A percentile compares a stretch with the other conserved stretches of the same genome.
Conservation (phyloP, 2,797 vertebrate species). For the Pachyuromys duprasi region DNA sequence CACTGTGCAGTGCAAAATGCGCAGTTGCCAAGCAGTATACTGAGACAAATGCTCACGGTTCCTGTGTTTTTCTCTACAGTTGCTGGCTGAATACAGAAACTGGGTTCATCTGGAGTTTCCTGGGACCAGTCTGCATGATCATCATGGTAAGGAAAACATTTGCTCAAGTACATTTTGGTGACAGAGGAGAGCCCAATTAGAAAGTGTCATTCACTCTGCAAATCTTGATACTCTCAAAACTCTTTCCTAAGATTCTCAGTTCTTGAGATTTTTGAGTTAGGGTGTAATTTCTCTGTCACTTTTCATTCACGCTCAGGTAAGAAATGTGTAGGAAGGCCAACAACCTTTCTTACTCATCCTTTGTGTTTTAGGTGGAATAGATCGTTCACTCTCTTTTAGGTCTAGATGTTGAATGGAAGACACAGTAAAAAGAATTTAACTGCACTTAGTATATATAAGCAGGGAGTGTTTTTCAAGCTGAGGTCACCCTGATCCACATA, state of each 20-base stretch:
- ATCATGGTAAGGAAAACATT: constrained; percentile 72
- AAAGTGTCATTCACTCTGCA: too few species aligned
- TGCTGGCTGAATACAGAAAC: constrained; percentile 79
- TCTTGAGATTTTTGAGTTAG: not conserved
- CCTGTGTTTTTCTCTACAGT: constrained; percentile 61
- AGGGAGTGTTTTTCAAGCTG: not conserved
- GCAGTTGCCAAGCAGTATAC: not conserved
- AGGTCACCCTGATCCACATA: not conserved
- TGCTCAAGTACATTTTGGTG: not conserved
- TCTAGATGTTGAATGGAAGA: not conserved
- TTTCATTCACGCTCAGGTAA: not conserved
- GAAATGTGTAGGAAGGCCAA: not conserved
- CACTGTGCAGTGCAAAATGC: too few species aligned
- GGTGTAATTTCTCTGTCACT: not conserved
- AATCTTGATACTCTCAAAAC: not conserved
- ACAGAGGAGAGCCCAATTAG: not conserved
- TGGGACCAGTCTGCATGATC: constrained; percentile 79
- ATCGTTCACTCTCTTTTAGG: not conserved
- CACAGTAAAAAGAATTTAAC: not conserved
- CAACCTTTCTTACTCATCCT: not conserved
- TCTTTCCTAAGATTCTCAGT: not conserved
- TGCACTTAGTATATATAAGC: not conserved
- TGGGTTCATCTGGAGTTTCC: constrained; percentile 82
- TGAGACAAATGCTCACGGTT: not conserved
- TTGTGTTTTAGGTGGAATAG: not conserved